Evolutionary conservation across 2,113 vertebrate species (phyloP).

Genomic region (Conger conger): DNA sequence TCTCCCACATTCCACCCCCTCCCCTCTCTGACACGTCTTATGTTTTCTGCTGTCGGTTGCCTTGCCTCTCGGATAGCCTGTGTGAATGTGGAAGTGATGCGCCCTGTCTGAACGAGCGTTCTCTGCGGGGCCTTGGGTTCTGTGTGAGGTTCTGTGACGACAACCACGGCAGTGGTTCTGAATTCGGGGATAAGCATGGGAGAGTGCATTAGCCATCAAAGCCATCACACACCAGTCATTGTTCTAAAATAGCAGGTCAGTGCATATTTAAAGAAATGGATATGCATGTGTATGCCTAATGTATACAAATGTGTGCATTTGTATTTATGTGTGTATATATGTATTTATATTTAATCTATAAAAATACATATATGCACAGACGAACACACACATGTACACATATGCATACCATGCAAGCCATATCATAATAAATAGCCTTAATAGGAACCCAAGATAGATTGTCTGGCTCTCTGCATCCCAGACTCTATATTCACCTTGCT

Average conservation of each 20-base stretch:
- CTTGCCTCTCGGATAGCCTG: not conserved
- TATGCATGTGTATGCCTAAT: not conserved
- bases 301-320: not conserved
- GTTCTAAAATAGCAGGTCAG: not conserved
- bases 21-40: not conserved
- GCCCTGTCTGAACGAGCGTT: not conserved
- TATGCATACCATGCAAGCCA: conserved; percentile 44
- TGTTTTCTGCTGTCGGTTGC: not conserved
- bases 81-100: not conserved
- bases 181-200: not conserved
- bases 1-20: not conserved
- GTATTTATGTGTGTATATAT: conserved; percentile 18
- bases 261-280: not conserved
- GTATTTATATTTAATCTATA: not conserved
- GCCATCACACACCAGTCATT: not conserved
- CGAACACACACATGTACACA: conserved; percentile 21
- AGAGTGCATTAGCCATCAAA: not conserved
- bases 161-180: not conserved
- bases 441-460: conserved; percentile 31
- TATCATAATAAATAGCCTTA: conserved; percentile 50
- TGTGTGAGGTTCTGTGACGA: not conserved
- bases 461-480: conserved; percentile 35
- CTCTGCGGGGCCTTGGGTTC: not conserved
- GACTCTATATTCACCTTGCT: conserved; percentile 38
- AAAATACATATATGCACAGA: conserved; percentile 5